These are phyloP conservation scores for Pseudois nayaur DNA, from an alignment of 2,113 vertebrate genomes.

Conservation along the genomic window DNA sequence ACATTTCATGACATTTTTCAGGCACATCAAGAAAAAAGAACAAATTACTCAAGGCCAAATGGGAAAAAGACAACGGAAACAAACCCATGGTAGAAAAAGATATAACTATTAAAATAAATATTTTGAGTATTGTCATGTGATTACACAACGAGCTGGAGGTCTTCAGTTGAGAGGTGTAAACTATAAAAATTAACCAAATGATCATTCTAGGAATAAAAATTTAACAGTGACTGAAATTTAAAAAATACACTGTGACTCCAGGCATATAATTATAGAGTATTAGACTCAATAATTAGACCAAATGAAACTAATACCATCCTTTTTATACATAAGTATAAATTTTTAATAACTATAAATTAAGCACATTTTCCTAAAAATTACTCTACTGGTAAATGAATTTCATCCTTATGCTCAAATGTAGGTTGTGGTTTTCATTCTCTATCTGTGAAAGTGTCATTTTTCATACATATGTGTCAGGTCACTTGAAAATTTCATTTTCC, in stretches of 20 bases:
- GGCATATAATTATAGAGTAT: background rate
- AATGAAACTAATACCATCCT: background rate
- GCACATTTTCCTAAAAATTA: background rate
- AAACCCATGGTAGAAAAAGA: background rate
- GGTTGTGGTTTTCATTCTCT: background rate
- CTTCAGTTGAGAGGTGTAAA: background rate
- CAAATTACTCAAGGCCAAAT: background rate
- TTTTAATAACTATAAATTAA: background rate
- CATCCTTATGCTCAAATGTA: background rate
- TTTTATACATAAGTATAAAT: background rate
- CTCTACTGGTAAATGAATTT: background rate
- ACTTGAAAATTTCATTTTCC: constrained; percentile 13
- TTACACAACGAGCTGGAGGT: background rate
- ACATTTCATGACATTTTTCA: background rate
- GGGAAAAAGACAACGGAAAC: background rate
- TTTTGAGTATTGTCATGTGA: background rate
- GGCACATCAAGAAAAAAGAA: background rate
- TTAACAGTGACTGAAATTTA: background rate
- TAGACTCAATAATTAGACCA: background rate
- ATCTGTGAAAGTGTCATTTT: background rate
- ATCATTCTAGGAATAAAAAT: background rate
- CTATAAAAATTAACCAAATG: background rate
- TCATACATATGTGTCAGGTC: background rate
- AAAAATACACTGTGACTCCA: background rate
- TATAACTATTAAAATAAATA: background rate